Evolutionary conservation across 2,797 vertebrate species (phyloP).

Genomic region (Borostomias antarcticus): DNA sequence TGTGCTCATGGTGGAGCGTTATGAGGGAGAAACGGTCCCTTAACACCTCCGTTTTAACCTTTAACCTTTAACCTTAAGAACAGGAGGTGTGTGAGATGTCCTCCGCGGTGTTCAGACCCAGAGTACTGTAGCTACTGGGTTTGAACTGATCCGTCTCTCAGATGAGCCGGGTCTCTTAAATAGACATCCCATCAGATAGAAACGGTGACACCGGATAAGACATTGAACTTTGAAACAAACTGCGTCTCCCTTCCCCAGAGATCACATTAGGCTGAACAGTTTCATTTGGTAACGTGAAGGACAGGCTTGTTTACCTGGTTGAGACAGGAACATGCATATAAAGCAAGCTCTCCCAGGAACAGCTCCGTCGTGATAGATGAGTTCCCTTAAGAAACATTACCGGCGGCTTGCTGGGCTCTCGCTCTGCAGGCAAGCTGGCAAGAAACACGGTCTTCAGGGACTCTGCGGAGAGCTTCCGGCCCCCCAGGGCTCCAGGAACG

Average conservation of each 20-base stretch:
- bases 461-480: slow-evolving; percentile 9
- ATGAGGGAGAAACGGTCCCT: too few relatives aligned
- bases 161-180: background rate
- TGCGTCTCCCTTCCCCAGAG: background rate
- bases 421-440: slow-evolving; percentile 18
- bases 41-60: too few relatives aligned
- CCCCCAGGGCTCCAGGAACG: background rate
- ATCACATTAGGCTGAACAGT: slow-evolving; percentile 1
- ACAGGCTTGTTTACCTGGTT: slow-evolving; percentile 33
- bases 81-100: background rate
- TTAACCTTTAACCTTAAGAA: too few relatives aligned
- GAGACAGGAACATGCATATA: slow-evolving; percentile 21
- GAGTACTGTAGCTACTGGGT: background rate
- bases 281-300: background rate
- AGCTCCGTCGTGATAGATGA: slow-evolving; percentile 28
- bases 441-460: slow-evolving; percentile 26
- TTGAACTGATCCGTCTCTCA: background rate
- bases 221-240: background rate
- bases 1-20: too few relatives aligned
- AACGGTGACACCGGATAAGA: background rate
- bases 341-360: slow-evolving; percentile 21
- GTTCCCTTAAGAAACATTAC: slow-evolving; percentile 40
- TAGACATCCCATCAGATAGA: background rate
- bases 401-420: slow-evolving; percentile 27
- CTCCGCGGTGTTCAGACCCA: background rate